Conservation (phyloP, 1,140 invertebrate species). For the Bombus pascuorum region DNA sequence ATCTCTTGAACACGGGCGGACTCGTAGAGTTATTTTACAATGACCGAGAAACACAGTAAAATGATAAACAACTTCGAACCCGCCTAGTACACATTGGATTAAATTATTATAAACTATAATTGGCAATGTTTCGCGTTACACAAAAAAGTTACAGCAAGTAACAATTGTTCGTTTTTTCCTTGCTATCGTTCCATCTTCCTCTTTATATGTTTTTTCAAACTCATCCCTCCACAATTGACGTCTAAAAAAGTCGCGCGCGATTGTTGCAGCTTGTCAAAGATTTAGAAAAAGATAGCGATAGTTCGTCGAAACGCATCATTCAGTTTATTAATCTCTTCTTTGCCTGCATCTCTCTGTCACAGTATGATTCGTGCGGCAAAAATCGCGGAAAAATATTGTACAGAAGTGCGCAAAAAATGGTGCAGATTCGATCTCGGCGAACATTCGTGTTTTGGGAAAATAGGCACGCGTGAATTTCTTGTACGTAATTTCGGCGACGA, state of each 20-base stretch:
- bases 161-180: neutral
- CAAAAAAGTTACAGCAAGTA: slow-evolving; percentile 9
- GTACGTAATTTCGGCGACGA: neutral
- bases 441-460: slow-evolving; percentile 1
- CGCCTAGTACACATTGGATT: slow-evolving; percentile 24
- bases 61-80: slow-evolving; percentile 11
- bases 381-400: neutral
- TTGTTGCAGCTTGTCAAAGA: neutral
- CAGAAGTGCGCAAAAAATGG: neutral
- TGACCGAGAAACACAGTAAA: slow-evolving; percentile 16
- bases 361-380: slow-evolving; percentile 12
- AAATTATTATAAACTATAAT: slow-evolving; percentile 43
- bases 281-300: slow-evolving; percentile 14
- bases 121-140: slow-evolving; percentile 44
- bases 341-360: too few relatives aligned
- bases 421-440: neutral
- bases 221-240: neutral
- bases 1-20: slow-evolving; percentile 52
- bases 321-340: neutral
- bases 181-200: neutral
- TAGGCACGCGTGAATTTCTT: neutral
- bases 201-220: neutral
- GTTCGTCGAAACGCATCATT: neutral
- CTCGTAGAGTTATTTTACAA: slow-evolving; percentile 17
- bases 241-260: neutral